Evolutionary conservation across 2,888 invertebrate species (phyloP), one percentile per base, ranked within the genome.

Genomic region (Cryptosula pallasiana): DNA sequence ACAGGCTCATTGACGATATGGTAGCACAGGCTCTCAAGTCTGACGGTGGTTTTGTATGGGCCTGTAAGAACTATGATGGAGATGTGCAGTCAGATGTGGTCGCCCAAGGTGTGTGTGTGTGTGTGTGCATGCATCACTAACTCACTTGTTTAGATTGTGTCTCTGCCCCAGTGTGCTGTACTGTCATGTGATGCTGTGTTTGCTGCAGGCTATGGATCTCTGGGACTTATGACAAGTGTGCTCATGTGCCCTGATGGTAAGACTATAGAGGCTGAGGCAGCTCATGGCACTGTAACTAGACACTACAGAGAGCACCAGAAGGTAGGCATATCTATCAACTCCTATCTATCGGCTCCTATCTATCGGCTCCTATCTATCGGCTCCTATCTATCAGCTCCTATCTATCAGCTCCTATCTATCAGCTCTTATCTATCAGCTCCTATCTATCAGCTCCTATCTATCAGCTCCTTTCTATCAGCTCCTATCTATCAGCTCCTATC

Each of bases 41-140:
- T 35, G 87, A 88, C 29, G 94, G 94, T 72, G 92, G 91, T 13
- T 94, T 94, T 83, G 91, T 94, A 69, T 94, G 94, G 94, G 91
- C 93, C 27, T 94, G 94, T 87, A 94, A 94, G 87, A 94, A 94
- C 86, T 94, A 94, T 82, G 93, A 93, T 81, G 94, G 94, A 36
- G 94, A 94, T 81, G 94, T 94, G 2, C 93, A 93, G 86, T 92
- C 92, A 0, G 94, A 94, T 81, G 88, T 93, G 75, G 91, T 94
- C 2, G 94, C 94, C 57, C 92, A 90, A 81, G 89, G 88, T 85
- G 13, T 13, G 45, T 45, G n/a, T n/a, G n/a, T n/a, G n/a, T n/a
- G n/a, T n/a, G n/a, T n/a, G n/a, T n/a, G n/a, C n/a, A n/a, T n/a
- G n/a, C 45, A 45, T 20, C 20, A 5, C 20, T 45, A 45, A 45